Percentiles rank a stretch among this genome's conserved stretches.
These are phyloP conservation scores for Catharus minimus DNA, from an alignment of 2,113 vertebrate genomes.

Conservation along the genomic window DNA sequence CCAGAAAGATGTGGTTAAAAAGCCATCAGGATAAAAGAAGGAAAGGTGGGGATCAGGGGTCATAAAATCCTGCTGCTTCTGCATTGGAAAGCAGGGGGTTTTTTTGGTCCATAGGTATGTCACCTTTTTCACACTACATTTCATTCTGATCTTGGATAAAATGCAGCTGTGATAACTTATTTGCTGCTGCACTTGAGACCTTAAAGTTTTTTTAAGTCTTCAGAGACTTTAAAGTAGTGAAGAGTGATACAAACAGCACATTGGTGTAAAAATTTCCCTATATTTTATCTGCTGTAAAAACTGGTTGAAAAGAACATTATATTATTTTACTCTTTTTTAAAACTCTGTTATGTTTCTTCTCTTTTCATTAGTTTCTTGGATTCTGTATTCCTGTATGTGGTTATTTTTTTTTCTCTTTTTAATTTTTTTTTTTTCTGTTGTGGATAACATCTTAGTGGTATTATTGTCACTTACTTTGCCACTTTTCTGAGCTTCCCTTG, in stretches of 20 bases:
- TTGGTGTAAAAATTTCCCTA: not conserved
- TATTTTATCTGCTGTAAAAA: not conserved
- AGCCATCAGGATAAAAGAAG: not conserved
- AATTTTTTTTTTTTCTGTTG: accelerated
- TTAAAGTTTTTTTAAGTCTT: not conserved
- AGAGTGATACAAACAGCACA: not conserved
- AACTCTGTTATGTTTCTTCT: not conserved
- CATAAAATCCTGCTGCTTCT: not conserved
- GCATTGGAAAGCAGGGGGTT: accelerated
- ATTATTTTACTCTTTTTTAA: not conserved
- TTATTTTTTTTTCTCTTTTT: accelerated
- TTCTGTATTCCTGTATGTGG: not conserved
- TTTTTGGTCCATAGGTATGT: not conserved
- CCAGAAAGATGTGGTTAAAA: not conserved
- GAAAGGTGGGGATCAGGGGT: not conserved
- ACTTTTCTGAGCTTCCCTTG: not conserved
- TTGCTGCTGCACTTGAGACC: not conserved
- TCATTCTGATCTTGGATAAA: not conserved
- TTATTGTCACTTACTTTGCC: not conserved
- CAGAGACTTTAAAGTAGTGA: not conserved
- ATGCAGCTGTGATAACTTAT: not conserved
- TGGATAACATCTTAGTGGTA: not conserved
- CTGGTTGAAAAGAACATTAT: not conserved
- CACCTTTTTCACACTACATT: not conserved
- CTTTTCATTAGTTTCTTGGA: not conserved